These are phyloP conservation scores for Perizoma affinitatum DNA, from an alignment of 2,888 invertebrate genomes.

Conservation along the genomic window DNA sequence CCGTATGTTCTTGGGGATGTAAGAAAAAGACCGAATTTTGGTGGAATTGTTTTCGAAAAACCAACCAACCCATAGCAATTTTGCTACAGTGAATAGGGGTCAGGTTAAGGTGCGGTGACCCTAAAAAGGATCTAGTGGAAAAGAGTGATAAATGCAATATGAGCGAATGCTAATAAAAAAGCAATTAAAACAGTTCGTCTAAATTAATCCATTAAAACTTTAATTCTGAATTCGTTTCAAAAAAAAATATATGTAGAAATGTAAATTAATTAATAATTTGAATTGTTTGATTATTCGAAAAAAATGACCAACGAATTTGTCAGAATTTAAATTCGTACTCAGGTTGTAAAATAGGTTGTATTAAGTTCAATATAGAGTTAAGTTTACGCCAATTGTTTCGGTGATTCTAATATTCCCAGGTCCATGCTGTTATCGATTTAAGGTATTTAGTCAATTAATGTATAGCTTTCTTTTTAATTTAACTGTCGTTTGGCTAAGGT, in stretches of 20 bases:
- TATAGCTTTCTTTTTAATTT: conserved; percentile 71
- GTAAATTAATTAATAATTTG: no score
- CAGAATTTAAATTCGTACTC: conserved; percentile 19
- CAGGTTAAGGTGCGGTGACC: no score
- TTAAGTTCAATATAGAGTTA: conserved; percentile 25
- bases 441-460: conserved; percentile 83
- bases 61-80: no score
- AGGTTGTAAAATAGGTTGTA: conserved; percentile 29
- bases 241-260: no score
- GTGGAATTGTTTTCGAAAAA: conserved; percentile 2
- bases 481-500: conserved; percentile 56
- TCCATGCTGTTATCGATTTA: conserved; percentile 67
- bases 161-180: no score
- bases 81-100: no score
- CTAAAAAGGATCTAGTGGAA: no score
- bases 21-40: conserved; percentile 10
- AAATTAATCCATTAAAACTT: background rate
- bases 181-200: background rate
- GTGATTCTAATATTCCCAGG: conserved; percentile 42
- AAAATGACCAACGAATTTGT: conserved; percentile 16
- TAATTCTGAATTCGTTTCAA: no score
- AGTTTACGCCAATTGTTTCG: conserved; percentile 16
- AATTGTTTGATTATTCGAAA: background rate
- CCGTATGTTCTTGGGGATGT: conserved; percentile 29
- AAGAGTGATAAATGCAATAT: no score